Percentiles rank a stretch among this genome's conserved stretches.
Conservation (phyloP, 2,888 invertebrate species). For the Aspidapion aeneum region DNA sequence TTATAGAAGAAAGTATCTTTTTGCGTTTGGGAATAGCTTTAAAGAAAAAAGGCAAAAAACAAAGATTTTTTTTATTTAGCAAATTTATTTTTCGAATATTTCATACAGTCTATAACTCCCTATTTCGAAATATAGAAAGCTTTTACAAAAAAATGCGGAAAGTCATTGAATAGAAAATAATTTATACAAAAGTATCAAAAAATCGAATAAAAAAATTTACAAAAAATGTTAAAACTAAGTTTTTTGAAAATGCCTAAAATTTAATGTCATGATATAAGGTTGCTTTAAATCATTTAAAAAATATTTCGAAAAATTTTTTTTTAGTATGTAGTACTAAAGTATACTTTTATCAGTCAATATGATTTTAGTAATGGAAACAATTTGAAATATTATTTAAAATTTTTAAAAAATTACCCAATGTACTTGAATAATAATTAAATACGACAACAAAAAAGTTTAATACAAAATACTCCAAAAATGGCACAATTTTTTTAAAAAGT, state of each 20-base stretch:
- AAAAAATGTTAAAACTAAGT: background rate
- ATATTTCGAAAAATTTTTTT: background rate
- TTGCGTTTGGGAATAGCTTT: too few species aligned
- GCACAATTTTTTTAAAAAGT: too few species aligned
- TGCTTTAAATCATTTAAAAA: background rate
- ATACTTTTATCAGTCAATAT: background rate
- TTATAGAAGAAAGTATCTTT: too few species aligned
- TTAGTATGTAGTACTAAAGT: too few species aligned
- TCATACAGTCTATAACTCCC: slow-evolving; percentile 48
- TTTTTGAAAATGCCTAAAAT: background rate
- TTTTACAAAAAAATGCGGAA: slow-evolving; percentile 47
- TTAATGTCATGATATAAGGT: background rate
- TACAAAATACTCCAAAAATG: background rate
- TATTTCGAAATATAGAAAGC: slow-evolving; percentile 46
- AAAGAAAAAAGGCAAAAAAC: too few species aligned
- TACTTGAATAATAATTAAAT: background rate
- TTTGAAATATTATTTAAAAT: background rate
- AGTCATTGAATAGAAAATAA: slow-evolving; percentile 39
- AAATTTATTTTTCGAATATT: slow-evolving; percentile 45
- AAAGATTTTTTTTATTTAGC: slow-evolving; percentile 38
- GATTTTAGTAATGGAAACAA: background rate
- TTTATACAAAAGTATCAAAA: slow-evolving; percentile 44
- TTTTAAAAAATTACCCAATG: background rate
- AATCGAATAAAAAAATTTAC: slow-evolving; percentile 33
- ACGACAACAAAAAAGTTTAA: background rate